phyloP scores from a whole-genome alignment of 2,797 vertebrate genomes.

The Micropoecilia bifurca region DNA sequence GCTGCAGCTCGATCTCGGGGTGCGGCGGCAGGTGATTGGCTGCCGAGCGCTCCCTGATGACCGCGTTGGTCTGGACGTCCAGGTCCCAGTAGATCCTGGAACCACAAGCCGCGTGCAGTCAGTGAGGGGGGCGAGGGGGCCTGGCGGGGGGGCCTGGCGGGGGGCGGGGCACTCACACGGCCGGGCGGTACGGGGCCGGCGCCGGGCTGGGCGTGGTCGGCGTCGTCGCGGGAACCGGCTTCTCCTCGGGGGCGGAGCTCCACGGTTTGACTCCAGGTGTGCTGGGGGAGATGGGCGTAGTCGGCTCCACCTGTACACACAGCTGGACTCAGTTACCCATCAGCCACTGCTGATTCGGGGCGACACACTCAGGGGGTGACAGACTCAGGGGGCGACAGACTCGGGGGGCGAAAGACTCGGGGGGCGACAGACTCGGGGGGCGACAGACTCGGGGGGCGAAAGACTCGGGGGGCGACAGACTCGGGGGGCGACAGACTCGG shows the following conservation, averaged over 20 bases:
- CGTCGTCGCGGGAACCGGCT: constrained; percentile 77
- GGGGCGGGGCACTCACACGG: too few species aligned
- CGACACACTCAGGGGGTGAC: too few species aligned
- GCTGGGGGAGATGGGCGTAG: constrained; percentile 90
- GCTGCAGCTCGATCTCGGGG: constrained; percentile 93
- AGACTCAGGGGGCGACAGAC: too few species aligned
- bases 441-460: too few species aligned
- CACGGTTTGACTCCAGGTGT: constrained; percentile 88
- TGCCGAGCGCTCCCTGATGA: constrained; percentile 88
- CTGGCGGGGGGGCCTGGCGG: background rate
- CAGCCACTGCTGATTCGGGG: background rate
- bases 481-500: too few species aligned
- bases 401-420: too few species aligned
- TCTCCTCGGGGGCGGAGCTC: constrained; percentile 89
- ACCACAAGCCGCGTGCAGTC: background rate
- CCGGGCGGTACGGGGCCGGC: too few species aligned
- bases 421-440: too few species aligned
- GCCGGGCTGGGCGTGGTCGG: constrained; percentile 51
- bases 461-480: too few species aligned
- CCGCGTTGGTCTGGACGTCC: constrained; percentile 93
- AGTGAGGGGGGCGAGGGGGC: background rate
- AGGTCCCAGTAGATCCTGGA: constrained; percentile 96
- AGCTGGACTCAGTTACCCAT: background rate
- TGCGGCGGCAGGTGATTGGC: constrained; percentile 89
- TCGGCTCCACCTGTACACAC: constrained; percentile 73